Evolutionary conservation across 2,888 invertebrate genomes (phyloP).

Genomic region (Patella caerulea): DNA sequence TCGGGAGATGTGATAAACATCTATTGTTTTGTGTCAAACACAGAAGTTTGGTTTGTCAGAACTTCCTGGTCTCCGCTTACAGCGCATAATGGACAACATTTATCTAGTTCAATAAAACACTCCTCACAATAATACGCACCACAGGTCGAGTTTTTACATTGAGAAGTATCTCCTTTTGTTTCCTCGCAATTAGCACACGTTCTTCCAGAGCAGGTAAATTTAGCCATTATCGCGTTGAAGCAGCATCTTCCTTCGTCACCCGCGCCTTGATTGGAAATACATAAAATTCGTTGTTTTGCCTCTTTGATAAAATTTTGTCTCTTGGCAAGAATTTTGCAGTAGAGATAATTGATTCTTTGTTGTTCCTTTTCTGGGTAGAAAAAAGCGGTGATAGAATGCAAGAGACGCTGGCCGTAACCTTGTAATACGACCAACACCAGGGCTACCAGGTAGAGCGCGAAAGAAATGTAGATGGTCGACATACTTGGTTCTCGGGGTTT

Average conservation of each 20-base stretch:
- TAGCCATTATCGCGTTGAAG: no score
- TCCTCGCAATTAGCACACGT: not conserved
- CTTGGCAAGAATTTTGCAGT: constrained; percentile 16
- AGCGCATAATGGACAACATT: constrained; percentile 6
- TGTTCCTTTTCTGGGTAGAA: constrained; percentile 20
- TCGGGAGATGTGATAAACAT: no score
- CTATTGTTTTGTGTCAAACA: no score
- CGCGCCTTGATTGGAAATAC: not conserved
- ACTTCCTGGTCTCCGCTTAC: not conserved
- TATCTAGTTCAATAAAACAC: constrained; percentile 11
- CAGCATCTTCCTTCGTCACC: no score
- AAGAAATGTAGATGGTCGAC: not conserved
- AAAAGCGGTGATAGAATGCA: constrained; percentile 14
- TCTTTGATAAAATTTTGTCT: not conserved
- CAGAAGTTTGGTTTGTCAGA: no score
- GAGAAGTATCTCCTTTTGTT: not conserved
- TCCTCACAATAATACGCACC: constrained; percentile 11
- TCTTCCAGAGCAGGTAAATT: no score
- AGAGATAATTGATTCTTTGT: constrained; percentile 18
- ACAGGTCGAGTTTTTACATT: not conserved
- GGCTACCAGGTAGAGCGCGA: not conserved
- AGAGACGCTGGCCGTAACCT: constrained; percentile 18
- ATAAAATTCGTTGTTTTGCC: not conserved
- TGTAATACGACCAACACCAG: constrained; percentile 13
- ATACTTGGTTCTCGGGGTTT: not conserved